These are phyloP conservation scores for Cricetomys ansorgei DNA, from an alignment of 2,113 vertebrate species.

Conservation along the genomic window DNA sequence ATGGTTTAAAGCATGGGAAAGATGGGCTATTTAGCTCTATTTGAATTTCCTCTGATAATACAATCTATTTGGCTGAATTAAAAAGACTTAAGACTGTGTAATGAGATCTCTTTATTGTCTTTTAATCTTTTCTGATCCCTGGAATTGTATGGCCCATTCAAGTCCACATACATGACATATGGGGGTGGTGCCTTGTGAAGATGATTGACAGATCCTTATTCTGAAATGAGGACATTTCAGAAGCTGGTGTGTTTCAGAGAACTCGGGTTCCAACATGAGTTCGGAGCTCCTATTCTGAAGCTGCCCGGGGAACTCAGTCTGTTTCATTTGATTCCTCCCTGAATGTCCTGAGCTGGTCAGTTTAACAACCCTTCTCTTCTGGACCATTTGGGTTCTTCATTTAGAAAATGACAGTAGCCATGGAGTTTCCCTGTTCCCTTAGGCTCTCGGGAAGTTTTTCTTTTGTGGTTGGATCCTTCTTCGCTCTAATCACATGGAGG, in stretches of 20 bases:
- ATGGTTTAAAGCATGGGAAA: background rate
- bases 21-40: background rate
- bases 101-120: background rate
- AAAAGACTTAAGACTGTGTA: background rate
- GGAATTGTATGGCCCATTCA: background rate
- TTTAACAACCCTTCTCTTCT: background rate
- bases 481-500: background rate
- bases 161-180: background rate
- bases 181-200: background rate
- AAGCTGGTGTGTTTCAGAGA: slow-evolving; percentile 37
- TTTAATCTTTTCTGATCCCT: slow-evolving; percentile 29
- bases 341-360: background rate
- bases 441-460: background rate
- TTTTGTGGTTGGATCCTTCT: background rate
- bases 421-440: background rate
- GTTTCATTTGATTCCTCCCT: background rate
- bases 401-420: background rate
- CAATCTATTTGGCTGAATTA: slow-evolving; percentile 35
- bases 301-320: background rate
- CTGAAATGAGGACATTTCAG: slow-evolving; percentile 17
- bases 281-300: background rate
- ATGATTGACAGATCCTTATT: slow-evolving; percentile 2
- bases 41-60: slow-evolving; percentile 22
- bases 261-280: background rate
- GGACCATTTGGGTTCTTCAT: slow-evolving; percentile 11